These are phyloP conservation scores for Miichthys miiuy DNA, from an alignment of 2,797 vertebrate genomes.

Conservation along the genomic window DNA sequence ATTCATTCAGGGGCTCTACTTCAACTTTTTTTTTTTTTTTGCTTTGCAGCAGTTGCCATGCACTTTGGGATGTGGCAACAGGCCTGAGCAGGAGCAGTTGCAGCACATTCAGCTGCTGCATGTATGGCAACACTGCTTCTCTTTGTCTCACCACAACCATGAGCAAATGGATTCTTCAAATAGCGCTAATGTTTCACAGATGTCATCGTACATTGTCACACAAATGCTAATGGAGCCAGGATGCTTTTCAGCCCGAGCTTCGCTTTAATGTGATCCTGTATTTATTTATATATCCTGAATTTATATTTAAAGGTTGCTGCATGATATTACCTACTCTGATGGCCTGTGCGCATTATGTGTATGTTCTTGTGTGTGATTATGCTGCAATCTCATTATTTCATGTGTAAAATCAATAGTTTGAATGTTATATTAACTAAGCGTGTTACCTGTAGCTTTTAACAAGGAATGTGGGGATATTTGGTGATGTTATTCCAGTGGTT, in stretches of 20 bases:
- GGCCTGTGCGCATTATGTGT: slow-evolving; percentile 5
- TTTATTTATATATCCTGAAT: slow-evolving; percentile 22
- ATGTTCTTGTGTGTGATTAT: neutral
- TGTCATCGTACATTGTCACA: slow-evolving; percentile 41
- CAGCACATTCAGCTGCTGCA: slow-evolving; percentile 22
- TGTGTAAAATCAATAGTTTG: slow-evolving; percentile 5
- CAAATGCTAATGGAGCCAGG: slow-evolving; percentile 48
- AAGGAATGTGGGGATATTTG: neutral
- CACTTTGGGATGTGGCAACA: slow-evolving; percentile 63
- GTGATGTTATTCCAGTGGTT: neutral
- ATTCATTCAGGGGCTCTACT: slow-evolving; percentile 52
- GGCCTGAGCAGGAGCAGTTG: slow-evolving; percentile 26
- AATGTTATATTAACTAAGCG: neutral
- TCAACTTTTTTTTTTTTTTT: slow-evolving; percentile 29
- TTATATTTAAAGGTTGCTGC: slow-evolving; percentile 42
- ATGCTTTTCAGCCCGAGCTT: slow-evolving; percentile 31
- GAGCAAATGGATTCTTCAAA: slow-evolving; percentile 62
- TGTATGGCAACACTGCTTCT: slow-evolving; percentile 17
- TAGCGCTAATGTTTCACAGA: slow-evolving; percentile 47
- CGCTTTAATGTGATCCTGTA: slow-evolving; percentile 46
- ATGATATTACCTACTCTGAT: slow-evolving; percentile 24
- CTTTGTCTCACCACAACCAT: slow-evolving; percentile 38
- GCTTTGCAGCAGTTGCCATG: slow-evolving; percentile 53
- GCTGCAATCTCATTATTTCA: neutral
- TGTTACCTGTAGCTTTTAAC: neutral